Base-by-base conservation (phyloP, 2,113 vertebrate genomes). In the Blennius ocellaris region DNA sequence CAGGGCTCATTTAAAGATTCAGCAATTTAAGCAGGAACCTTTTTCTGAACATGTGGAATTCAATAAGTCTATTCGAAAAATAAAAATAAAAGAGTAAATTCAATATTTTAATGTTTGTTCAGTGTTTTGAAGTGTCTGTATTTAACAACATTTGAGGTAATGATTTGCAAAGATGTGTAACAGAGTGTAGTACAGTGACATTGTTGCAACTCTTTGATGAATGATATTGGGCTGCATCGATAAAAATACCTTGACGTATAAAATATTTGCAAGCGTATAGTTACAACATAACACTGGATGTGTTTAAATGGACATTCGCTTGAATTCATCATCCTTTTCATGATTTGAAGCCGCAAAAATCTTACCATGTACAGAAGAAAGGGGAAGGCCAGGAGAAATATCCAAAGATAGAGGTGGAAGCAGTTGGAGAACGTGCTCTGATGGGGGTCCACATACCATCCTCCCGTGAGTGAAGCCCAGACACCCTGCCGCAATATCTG, bases 381-480 rank as follows among this genome's bases (percentile, higher is more conserved):
- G 6, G 96, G 96, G 70, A 96, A 94, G 69, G 91, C 92, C 90
- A 97, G 93, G 60, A 97, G 88, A 80, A 97, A 96, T 79, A 97
- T 95, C 96, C 96, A 97, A 60, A 96, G 94, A 78, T 97, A 97
- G 66, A 97, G 95, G 68, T 97, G 96, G 84, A 97, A 96, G 85
- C 96, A 96, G 90, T 97, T 97, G 86, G 96, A 96, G 90, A 97
- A 97, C 6, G 96, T 96, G 90, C 96, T 97, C 90, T 97, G 96
- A 86, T 97, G 96, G 11, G 96, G 96, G 91, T 97, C 96, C 86
- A 97, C 96, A 81, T 96, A 97, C 96, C 96, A 97, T 80, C 96
- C 96, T 70, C 96, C 96, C 0, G 95, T 96, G 56, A 97, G 95
- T 0, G 96, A 97, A 72, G 96, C 96, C 96, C 96, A 96, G 82